Base-by-base conservation (phyloP, 2,888 invertebrate species). In the Eupithecia inturbata region DNA sequence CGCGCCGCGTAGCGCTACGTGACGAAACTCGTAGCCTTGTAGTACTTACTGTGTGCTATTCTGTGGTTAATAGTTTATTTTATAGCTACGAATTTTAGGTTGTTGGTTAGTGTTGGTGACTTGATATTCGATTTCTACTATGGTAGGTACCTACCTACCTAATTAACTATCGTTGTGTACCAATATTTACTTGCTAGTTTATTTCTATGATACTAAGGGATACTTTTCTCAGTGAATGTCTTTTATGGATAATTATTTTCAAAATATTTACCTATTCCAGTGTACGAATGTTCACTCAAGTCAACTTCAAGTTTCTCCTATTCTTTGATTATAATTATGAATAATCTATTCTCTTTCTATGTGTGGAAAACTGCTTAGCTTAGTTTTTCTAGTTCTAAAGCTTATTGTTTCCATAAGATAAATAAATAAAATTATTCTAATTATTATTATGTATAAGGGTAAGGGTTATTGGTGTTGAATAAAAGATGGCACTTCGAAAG, bases 401-500 rank as follows among this genome's bases (percentile, higher is more conserved):
- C n/a, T n/a, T n/a, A n/a, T n/a, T n/a, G n/a, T n/a, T n/a, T n/a
- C n/a, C n/a, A n/a, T n/a, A n/a, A n/a, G n/a, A n/a, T n/a, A n/a
- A n/a, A n/a, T n/a, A n/a, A n/a, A n/a, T n/a, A n/a, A n/a, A n/a
- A n/a, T n/a, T 57, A 57, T 57, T 57, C 5, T 57, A 57, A 26
- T 26, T n/a, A n/a, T n/a, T n/a, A n/a, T n/a, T 57, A 57, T 4
- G 57, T 26, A 26, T 26, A 62, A 19, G 63, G 64, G 62, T 22
- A 6, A 62, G 22, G 68, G 62, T 39, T 66, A 36, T 22, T 12
- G 71, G 60, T 49, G 87, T 92, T 53, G 88, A 94, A 92, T 92
- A 85, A 94, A 94, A 94, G 86, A 90, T 81, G 73, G 74, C 63
- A 81, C 79, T 53, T 94, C 94, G 91, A 94, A 94, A 94, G 93